phyloP scores from a whole-genome alignment of 2,113 vertebrate genomes.

The Hypanus sabinus region DNA sequence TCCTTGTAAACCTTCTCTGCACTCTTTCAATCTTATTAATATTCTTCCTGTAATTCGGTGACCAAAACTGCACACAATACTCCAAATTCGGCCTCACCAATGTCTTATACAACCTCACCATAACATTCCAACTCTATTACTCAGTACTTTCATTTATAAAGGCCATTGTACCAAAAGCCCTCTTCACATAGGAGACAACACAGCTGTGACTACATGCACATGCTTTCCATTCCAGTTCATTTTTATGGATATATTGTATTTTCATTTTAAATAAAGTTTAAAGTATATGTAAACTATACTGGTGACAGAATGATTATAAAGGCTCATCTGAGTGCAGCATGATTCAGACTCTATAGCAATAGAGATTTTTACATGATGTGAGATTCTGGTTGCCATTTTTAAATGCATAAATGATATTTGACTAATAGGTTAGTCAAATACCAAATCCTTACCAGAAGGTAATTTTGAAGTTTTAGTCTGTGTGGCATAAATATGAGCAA shows the following conservation, averaged over 20 bases:
- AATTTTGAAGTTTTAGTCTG: background rate
- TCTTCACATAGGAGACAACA: background rate
- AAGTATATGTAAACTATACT: background rate
- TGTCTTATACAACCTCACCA: no score
- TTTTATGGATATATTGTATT: background rate
- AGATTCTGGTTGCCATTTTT: background rate
- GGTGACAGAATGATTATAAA: background rate
- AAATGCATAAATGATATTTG: background rate
- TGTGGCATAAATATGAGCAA: background rate
- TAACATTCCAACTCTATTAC: no score
- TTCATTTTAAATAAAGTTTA: background rate
- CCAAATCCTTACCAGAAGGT: background rate
- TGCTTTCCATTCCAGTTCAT: background rate
- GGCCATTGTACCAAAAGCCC: no score
- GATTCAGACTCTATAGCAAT: no score
- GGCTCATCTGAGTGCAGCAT: no score
- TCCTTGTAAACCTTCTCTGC: no score
- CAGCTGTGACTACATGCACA: background rate
- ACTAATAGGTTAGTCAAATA: background rate
- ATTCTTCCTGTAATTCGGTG: no score
- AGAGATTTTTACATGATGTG: background rate
- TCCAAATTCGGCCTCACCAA: no score
- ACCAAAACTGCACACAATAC: no score
- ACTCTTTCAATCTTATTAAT: no score
- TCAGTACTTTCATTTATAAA: no score